phyloP scores from a whole-genome alignment of 1,140 invertebrate species.

The Microplitis mediator region DNA sequence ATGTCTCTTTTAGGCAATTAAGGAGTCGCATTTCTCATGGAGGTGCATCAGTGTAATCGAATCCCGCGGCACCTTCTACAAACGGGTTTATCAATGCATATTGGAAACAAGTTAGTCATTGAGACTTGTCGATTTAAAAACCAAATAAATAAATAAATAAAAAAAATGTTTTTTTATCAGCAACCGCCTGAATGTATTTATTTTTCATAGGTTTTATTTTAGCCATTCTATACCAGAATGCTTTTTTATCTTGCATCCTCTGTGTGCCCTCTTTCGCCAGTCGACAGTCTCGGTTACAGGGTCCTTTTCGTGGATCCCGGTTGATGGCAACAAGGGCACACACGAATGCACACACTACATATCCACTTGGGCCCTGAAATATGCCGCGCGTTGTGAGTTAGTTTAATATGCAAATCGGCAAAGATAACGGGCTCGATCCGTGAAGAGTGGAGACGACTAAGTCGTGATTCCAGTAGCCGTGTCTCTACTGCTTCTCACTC shows the following conservation, averaged over 20 bases:
- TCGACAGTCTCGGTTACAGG: not conserved
- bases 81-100: slow-evolving; percentile 50
- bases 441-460: slow-evolving; percentile 55
- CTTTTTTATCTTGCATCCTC: slow-evolving; percentile 1
- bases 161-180: slow-evolving; percentile 1
- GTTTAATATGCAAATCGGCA: slow-evolving; percentile 61
- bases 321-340: slow-evolving; percentile 13
- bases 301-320: not conserved
- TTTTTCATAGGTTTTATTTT: slow-evolving; percentile 5
- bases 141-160: not conserved
- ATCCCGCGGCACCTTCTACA: slow-evolving; percentile 37
- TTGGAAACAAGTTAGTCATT: slow-evolving; percentile 47
- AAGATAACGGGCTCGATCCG: slow-evolving; percentile 59
- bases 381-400: slow-evolving; percentile 60
- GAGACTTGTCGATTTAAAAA: not conserved
- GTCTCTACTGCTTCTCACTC: slow-evolving; percentile 36
- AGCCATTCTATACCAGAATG: not conserved
- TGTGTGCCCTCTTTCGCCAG: slow-evolving; percentile 13
- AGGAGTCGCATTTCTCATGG: slow-evolving; percentile 3
- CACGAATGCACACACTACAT: slow-evolving; percentile 18
- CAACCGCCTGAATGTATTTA: not conserved
- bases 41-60: slow-evolving; percentile 38
- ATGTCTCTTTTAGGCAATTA: slow-evolving; percentile 25
- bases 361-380: slow-evolving; percentile 46
- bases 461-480: slow-evolving; percentile 62